phyloP scores from a whole-genome alignment of 2,797 vertebrate genomes.

The Fistularia commersonii region DNA sequence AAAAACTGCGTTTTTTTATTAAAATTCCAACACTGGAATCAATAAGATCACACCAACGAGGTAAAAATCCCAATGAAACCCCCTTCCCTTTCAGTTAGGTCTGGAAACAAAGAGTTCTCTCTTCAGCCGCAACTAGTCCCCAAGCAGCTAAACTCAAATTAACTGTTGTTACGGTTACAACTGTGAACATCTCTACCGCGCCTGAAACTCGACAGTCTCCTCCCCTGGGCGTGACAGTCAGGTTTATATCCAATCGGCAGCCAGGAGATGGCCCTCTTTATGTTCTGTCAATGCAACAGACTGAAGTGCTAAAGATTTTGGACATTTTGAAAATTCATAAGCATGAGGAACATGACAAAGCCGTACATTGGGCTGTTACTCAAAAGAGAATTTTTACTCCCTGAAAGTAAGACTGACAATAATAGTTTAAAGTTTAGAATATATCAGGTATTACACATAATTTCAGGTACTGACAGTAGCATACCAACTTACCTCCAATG shows the following conservation, averaged over 20 bases:
- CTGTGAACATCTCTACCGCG: conserved; percentile 71
- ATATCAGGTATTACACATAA: no score
- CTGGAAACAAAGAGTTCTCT: conserved; percentile 30
- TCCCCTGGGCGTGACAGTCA: conserved; percentile 62
- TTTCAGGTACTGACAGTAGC: no score
- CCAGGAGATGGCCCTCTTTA: conserved; percentile 31
- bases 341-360: no score
- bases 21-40: conserved; percentile 62
- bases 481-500: no score
- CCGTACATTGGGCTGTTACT: no score
- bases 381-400: no score
- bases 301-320: conserved; percentile 1
- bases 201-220: conserved; percentile 71
- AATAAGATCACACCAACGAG: conserved; percentile 30
- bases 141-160: conserved; percentile 66
- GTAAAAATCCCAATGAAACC: conserved; percentile 45
- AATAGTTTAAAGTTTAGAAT: no score
- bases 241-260: conserved; percentile 51
- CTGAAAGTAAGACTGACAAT: no score
- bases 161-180: conserved; percentile 56
- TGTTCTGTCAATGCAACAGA: conserved; percentile 18
- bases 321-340: neutral
- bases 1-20: conserved; percentile 49
- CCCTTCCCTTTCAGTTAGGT: conserved; percentile 32
- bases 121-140: conserved; percentile 34